These are phyloP conservation scores for Catalaphyllia jardinei DNA, from an alignment of 64 coral and sea anemone species.

Conservation along the genomic window DNA sequence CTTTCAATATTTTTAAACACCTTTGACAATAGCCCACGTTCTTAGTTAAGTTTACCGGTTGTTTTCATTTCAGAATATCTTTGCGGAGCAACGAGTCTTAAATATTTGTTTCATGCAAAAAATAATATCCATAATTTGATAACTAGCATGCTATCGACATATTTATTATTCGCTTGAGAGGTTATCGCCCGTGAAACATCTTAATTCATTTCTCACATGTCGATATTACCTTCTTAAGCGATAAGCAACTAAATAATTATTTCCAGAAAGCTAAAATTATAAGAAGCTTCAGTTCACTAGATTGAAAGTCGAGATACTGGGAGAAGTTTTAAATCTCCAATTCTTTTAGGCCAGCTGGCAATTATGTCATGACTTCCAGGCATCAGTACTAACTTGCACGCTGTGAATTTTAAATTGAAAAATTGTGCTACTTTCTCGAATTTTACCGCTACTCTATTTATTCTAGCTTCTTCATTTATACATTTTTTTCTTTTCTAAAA, in stretches of 20 bases:
- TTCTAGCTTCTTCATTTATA: no score
- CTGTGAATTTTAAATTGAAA: no score
- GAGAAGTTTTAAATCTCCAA: no score
- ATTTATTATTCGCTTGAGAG: background rate
- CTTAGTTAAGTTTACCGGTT: background rate
- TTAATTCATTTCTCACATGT: background rate
- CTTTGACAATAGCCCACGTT: background rate
- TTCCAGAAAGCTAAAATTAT: background rate
- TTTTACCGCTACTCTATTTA: no score
- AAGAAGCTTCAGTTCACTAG: no score
- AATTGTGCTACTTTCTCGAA: no score
- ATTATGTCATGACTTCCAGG: no score
- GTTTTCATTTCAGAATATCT: background rate
- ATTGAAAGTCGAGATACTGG: no score
- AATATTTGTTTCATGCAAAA: background rate
- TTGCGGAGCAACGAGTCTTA: background rate
- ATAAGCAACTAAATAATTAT: background rate
- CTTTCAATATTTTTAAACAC: background rate
- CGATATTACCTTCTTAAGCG: background rate
- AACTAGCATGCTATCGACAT: no score
- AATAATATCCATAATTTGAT: background rate
- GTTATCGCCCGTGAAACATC: constrained; percentile 21
- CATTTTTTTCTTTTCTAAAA: no score
- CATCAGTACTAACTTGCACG: no score
- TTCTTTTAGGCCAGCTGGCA: no score